phyloP scores from a whole-genome alignment of 2,888 invertebrate genomes.

The Reticulitermes lucifugus region DNA sequence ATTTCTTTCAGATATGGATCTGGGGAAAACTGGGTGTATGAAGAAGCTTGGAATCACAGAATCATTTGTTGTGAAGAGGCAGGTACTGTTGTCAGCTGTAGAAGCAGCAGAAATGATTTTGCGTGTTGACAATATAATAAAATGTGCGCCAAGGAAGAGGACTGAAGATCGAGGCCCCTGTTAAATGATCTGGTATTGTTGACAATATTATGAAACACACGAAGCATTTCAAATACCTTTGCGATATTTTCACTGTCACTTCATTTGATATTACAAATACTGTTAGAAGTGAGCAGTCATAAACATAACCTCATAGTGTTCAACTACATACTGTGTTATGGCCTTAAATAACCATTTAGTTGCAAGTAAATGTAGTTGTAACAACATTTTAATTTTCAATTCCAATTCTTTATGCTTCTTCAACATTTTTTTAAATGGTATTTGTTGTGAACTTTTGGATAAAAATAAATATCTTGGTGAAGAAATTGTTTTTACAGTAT shows the following conservation, averaged over 20 bases:
- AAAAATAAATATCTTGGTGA: neutral
- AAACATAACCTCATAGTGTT: neutral
- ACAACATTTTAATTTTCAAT: neutral
- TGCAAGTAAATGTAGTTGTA: neutral
- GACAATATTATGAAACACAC: neutral
- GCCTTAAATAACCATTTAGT: neutral
- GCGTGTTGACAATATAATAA: conserved; percentile 97
- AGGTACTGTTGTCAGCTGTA: conserved; percentile 92
- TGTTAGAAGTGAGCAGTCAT: neutral
- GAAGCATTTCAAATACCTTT: neutral
- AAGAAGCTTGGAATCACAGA: conserved; percentile 92
- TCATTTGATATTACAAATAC: neutral
- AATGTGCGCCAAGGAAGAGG: conserved; percentile 88
- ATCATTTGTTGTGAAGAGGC: conserved; percentile 96
- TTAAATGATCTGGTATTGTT: conserved; percentile 63
- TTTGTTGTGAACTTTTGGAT: neutral
- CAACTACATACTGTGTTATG: neutral
- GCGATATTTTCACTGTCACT: neutral
- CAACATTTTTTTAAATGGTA: neutral
- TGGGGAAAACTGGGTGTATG: conserved; percentile 91
- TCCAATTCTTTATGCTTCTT: neutral
- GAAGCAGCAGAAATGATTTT: conserved; percentile 99
- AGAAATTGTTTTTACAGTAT: neutral
- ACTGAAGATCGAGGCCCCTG: conserved; percentile 88
- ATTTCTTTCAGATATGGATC: conserved; percentile 80